phyloP scores from a whole-genome alignment of 2,113 vertebrate species.

The Atherinomorus stipes region DNA sequence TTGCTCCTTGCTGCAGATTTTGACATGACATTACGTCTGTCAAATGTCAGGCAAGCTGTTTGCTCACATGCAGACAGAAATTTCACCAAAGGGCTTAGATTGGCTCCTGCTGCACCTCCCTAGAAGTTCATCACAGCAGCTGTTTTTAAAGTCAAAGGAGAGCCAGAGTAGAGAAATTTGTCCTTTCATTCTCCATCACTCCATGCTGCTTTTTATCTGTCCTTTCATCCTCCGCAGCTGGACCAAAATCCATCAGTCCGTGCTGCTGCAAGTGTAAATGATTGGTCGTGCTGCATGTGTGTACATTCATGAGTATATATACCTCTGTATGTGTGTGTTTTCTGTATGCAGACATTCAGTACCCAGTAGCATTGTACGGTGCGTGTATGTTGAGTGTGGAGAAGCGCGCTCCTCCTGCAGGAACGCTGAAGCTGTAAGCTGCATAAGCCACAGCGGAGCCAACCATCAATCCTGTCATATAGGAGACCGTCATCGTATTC shows the following conservation, averaged over 20 bases:
- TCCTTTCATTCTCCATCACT: not conserved
- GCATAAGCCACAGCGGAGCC: conserved; percentile 94
- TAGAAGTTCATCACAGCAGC: conserved; percentile 22
- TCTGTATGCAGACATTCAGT: conserved; percentile 73
- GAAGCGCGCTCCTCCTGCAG: conserved; percentile 74
- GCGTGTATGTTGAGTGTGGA: conserved; percentile 61
- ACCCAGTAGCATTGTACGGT: conserved; percentile 74
- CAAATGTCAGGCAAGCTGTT: conserved; percentile 46
- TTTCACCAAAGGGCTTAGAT: conserved; percentile 24
- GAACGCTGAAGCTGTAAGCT: conserved; percentile 91
- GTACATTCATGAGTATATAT: not conserved
- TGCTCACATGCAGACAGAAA: conserved; percentile 41
- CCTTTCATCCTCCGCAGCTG: conserved; percentile 9
- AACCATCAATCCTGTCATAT: conserved; percentile 95
- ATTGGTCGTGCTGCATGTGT: conserved; percentile 14
- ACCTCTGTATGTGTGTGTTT: not conserved
- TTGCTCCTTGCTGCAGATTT: conserved; percentile 9
- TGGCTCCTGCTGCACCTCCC: conserved; percentile 5
- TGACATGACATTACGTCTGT: conserved; percentile 42
- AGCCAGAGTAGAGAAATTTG: conserved; percentile 9
- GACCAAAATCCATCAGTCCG: not conserved
- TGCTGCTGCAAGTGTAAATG: not conserved
- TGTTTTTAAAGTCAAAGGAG: conserved; percentile 36
- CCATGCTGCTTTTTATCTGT: not conserved
- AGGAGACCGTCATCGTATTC: conserved; percentile 99